Evolutionary conservation across 2,797 vertebrate genomes (phyloP), one percentile per base, ranked within the genome.

Genomic region (Gobio occitaniae): DNA sequence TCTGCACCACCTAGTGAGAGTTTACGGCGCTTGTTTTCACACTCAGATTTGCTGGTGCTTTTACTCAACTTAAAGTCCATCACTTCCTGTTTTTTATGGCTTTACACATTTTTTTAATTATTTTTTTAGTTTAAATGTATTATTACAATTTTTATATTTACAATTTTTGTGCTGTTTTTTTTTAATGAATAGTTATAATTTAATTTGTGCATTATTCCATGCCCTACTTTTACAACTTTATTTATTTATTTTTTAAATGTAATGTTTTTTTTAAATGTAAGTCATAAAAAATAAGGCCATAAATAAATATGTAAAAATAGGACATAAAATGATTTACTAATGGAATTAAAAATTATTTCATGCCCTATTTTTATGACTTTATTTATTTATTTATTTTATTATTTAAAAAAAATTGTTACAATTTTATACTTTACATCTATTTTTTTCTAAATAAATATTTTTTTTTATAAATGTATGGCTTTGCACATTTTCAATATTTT

Each of bases 1-100:
- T 85, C 68, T 83, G 78, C 84, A 74, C n/a, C 86, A 32, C 54
- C 69, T 80, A 87, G 76, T 54, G 59, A 80, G 72, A 52, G 38
- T 32, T 85, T 19, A 41, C n/a, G 6, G 68, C 38, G 5, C 36
- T 68, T 7, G 32, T 36, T 66, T 66, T 66, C 66, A 41, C 66
- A 19, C 65, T 36, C 32, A 17, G 29, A 66, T 66, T 6, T 32
- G 63, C 2, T 16, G 65, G 7, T 36, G 4, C 66, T 41, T 21
- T 69, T 19, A 41, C 11, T 29, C 13, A 7, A n/a, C 19, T n/a
- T 12, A 12, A 69, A 13, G 19, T 12, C 0, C 17, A 12, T 21
- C 17, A 11, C 17, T 38, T 38, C 1, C 32, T 68, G 1, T 15
- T 63, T 54, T 65, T 10, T 38, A 63, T 63, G 61, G 12, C 25